Base-by-base conservation (phyloP, 2,888 invertebrate species). In the Scaptomyza reducta region DNA sequence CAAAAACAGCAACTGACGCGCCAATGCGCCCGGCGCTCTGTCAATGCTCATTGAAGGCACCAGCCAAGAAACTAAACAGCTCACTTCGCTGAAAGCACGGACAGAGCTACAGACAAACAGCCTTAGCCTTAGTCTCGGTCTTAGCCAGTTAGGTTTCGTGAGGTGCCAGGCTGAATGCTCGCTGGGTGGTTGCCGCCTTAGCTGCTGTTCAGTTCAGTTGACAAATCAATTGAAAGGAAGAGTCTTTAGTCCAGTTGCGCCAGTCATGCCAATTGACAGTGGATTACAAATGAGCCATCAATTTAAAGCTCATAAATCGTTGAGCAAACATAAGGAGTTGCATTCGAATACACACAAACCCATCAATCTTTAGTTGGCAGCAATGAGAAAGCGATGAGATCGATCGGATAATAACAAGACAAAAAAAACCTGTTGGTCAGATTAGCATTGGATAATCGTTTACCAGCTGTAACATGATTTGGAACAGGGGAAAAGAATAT, bases 1-100 rank as follows among this genome's bases (percentile, higher is more conserved):
- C 10, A 44, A 42, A 27, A 47, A 46, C 29, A n/a, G 6, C 18
- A 46, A 55, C 27, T 49, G 56, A 31, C 46, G 66, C 57, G 49
- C 41, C 58, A 40, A 51, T 68, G 62, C 50, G 57, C 44, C 69
- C 57, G 72, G 58, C 83, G 75, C 78, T 78, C 85, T 77, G 85
- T 82, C 85, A 81, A 79, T 82, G 77, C 57, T 66, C 84, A 76
- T 84, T 80, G 78, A 71, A 74, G 72, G 40, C 70, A 69, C 14
- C 41, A 56, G 54, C 49, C 49, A 53, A 44, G 40, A 45, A 54
- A 58, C 55, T 58, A 73, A 82, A 82, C 81, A 85, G 77, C 81
- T 82, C 74, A 81, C 77, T 82, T 81, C 70, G 46, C 53, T 53
- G 65, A 70, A 76, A 64, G 53, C 59, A 6, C 46, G 29, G 29